Evolutionary conservation across 2,113 vertebrate genomes (phyloP).

Genomic region (Patagioenas fasciata): DNA sequence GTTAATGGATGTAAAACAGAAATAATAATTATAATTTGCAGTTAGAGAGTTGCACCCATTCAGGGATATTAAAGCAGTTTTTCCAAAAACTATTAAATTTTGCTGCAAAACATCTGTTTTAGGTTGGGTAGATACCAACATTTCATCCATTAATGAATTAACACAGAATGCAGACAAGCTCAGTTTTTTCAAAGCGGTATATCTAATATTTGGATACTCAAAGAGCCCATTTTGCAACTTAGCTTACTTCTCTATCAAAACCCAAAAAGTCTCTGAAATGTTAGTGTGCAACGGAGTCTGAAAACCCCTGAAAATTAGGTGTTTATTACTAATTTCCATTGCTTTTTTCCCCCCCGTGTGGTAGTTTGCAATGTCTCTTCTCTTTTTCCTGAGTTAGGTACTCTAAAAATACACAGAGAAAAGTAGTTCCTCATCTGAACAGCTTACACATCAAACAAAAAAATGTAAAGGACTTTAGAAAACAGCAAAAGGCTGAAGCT

Average conservation of each 20-base stretch:
- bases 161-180: neutral
- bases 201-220: neutral
- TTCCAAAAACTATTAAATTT: neutral
- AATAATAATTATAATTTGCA: neutral
- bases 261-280: neutral
- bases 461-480: neutral
- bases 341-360: fast-evolving
- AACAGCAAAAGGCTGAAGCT: neutral
- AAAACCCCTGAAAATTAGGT: neutral
- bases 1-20: neutral
- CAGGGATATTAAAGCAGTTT: neutral
- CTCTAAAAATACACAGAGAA: neutral
- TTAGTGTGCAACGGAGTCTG: neutral
- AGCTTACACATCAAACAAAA: neutral
- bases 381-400: neutral
- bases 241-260: neutral
- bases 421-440: neutral
- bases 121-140: neutral
- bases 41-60: neutral
- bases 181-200: neutral
- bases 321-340: neutral
- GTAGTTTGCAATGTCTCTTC: neutral
- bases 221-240: neutral
- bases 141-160: neutral
- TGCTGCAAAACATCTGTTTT: neutral